Evolutionary conservation across 2,888 invertebrate genomes (phyloP), one percentile per base, ranked within the genome.

Genomic region (Lepidocyrtinus sp.): DNA sequence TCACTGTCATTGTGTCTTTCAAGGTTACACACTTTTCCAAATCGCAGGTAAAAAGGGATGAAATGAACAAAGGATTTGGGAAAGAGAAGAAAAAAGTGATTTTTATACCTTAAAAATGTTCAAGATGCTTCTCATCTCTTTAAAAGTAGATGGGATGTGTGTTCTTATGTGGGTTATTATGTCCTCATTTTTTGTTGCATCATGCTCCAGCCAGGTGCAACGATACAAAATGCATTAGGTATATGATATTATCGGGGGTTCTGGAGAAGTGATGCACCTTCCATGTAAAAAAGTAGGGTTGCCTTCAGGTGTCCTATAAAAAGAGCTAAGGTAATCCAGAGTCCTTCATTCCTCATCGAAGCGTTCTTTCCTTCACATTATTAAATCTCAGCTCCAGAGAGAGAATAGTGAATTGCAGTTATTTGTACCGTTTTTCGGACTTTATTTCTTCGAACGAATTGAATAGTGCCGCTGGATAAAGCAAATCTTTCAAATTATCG

Each of bases 221-320:
- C n/a, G 36, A 36, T 36, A n/a, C n/a, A n/a, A n/a, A n/a, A n/a
- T n/a, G n/a, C 36, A 36, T 36, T 36, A 36, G 36, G 5, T 36
- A 36, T 36, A 36, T 12, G 12, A 7, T 36, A 36, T 36, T 36
- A 12, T 12, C 12, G 36, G 12, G 5, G 36, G 36, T 36, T 36
- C 36, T 12, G n/a, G n/a, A n/a, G n/a, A n/a, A 36, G 36, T 12
- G 36, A 36, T 36, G 36, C 36, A 36, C 46, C 22, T n/a, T 27
- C 21, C 17, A 59, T 72, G 73, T 50, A 25, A 15, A 78, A 61
- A 27, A 67, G 7, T 67, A n/a, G n/a, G 36, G 12, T 64, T 26
- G 46, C 59, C 70, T 79, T 21, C 17, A 74, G 70, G 74, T 69
- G 65, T 50, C 64, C 69, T 79, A 79, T 79, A 79, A 79, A 79